A percentile compares a stretch with the other conserved stretches of the same genome.
These are phyloP conservation scores for Crioceris asparagi DNA, from an alignment of 2,888 invertebrate genomes.

Conservation along the genomic window DNA sequence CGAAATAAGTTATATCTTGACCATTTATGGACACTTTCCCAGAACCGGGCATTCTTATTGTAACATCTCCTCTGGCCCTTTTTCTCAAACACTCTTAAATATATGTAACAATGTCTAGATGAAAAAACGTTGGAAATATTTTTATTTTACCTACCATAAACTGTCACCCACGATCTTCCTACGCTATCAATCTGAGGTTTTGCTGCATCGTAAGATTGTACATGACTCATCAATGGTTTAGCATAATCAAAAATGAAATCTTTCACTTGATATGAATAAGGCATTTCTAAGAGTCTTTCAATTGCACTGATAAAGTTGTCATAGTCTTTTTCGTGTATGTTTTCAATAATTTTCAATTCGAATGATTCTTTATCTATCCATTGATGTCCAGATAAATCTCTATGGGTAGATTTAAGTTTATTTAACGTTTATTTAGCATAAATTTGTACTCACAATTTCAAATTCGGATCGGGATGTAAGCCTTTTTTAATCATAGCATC, in stretches of 20 bases:
- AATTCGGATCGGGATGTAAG: slow-evolving; percentile 47
- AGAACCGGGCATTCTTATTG: slow-evolving; percentile 68
- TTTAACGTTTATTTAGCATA: no score
- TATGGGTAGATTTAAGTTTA: no score
- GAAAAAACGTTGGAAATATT: neutral
- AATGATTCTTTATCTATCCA: slow-evolving; percentile 61
- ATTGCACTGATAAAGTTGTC: slow-evolving; percentile 59
- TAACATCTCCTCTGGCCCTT: slow-evolving; percentile 63
- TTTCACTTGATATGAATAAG: slow-evolving; percentile 57
- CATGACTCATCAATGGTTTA: slow-evolving; percentile 48
- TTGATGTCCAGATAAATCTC: slow-evolving; percentile 44
- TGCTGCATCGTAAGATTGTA: slow-evolving; percentile 50
- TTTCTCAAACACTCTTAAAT: slow-evolving; percentile 58
- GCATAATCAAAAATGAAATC: slow-evolving; percentile 66
- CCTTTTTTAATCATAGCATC: slow-evolving; percentile 58
- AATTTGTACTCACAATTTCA: slow-evolving; percentile 43
- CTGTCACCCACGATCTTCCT: slow-evolving; percentile 61
- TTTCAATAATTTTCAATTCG: slow-evolving; percentile 55
- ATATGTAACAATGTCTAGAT: no score
- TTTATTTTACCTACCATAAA: slow-evolving; percentile 43
- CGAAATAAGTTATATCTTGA: slow-evolving; percentile 66
- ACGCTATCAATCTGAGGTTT: slow-evolving; percentile 58
- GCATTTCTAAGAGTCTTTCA: slow-evolving; percentile 58
- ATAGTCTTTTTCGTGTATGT: slow-evolving; percentile 57
- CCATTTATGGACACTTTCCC: slow-evolving; percentile 78